Percentiles rank a stretch among this genome's conserved stretches.
These are phyloP conservation scores for Muscicapa adusta DNA, from an alignment of 2,113 vertebrate genomes.

Conservation along the genomic window DNA sequence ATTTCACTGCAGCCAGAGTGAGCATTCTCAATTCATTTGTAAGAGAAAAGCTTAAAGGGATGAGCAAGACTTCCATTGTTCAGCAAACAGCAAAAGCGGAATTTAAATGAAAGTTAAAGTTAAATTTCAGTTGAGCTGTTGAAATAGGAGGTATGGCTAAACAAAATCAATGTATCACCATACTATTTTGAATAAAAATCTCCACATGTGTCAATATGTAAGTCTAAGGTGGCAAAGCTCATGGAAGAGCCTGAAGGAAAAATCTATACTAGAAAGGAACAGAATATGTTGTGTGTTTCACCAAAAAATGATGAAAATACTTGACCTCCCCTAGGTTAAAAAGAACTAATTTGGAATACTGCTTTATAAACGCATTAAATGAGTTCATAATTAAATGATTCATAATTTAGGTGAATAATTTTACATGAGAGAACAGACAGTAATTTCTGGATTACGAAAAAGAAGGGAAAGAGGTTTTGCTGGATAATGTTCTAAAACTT, in stretches of 20 bases:
- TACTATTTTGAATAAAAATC: background rate
- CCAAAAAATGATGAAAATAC: background rate
- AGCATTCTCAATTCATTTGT: background rate
- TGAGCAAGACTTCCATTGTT: background rate
- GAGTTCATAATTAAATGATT: background rate
- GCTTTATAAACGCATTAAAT: background rate
- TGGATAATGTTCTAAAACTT: background rate
- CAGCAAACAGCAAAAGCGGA: background rate
- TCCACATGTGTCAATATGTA: background rate
- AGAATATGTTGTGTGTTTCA: background rate
- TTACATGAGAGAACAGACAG: background rate
- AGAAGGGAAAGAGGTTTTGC: background rate
- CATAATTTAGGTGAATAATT: background rate
- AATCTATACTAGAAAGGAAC: background rate
- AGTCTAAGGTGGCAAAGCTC: background rate
- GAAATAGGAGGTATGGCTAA: background rate
- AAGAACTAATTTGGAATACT: background rate
- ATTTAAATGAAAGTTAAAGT: background rate
- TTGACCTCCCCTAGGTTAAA: background rate
- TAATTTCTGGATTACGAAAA: background rate
- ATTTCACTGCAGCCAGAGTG: background rate
- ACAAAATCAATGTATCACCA: background rate
- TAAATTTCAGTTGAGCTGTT: background rate
- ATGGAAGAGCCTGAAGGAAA: background rate
- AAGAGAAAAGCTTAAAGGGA: background rate